Evolutionary conservation across 1,140 invertebrate species (phyloP).

Genomic region (Phenacoccus solenopsis): DNA sequence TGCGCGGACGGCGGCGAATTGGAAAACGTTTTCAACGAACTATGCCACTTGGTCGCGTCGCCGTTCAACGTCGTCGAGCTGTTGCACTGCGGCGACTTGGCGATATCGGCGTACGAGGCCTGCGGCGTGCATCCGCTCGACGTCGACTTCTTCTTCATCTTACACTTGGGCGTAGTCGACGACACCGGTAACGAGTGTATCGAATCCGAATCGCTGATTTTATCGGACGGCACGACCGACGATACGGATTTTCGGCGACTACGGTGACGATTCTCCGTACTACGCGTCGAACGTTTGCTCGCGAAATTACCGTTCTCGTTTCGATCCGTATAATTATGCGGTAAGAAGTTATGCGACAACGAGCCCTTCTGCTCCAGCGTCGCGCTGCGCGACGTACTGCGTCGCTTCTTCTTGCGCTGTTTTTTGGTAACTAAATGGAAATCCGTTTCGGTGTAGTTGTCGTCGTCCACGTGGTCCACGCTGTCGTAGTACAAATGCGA

Average conservation of each 20-base stretch:
- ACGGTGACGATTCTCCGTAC: slow-evolving; percentile 21
- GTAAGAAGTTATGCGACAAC: slow-evolving; percentile 30
- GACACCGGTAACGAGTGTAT: slow-evolving; percentile 56
- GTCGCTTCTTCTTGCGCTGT: slow-evolving; percentile 50
- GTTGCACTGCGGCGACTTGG: slow-evolving; percentile 27
- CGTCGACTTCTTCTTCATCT: slow-evolving; percentile 28
- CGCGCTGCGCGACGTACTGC: neutral
- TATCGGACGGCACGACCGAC: slow-evolving; percentile 52
- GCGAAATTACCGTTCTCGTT: neutral
- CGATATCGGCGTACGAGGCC: slow-evolving; percentile 61
- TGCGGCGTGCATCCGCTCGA: slow-evolving; percentile 41
- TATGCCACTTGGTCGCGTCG: neutral
- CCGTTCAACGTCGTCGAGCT: slow-evolving; percentile 7
- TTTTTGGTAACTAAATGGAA: slow-evolving; percentile 60
- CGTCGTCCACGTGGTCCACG: neutral
- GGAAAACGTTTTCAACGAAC: slow-evolving; percentile 6
- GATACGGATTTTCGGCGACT: slow-evolving; percentile 40
- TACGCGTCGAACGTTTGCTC: neutral
- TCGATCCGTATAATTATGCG: neutral
- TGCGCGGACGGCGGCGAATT: slow-evolving; percentile 16
- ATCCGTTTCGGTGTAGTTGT: slow-evolving; percentile 33
- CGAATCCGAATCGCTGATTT: slow-evolving; percentile 55
- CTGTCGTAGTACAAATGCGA: neutral
- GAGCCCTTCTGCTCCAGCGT: neutral
- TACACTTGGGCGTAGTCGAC: slow-evolving; percentile 36